Percentiles rank a stretch among this genome's conserved stretches.
phyloP scores from a whole-genome alignment of 2,888 invertebrate species.

The Phorcus lineatus region DNA sequence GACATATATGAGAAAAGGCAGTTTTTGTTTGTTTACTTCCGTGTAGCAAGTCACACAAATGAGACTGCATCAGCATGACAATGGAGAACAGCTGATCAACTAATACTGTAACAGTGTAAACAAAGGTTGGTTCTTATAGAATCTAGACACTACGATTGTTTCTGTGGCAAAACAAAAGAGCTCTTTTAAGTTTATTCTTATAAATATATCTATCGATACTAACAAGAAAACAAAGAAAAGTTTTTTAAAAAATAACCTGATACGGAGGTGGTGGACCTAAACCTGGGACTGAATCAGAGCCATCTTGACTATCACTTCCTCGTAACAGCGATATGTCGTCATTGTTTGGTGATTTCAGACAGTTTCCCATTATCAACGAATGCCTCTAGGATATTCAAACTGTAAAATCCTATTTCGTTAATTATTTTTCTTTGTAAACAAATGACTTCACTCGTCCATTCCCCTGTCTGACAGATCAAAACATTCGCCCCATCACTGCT shows the following conservation, averaged over 20 bases:
- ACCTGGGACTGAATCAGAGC: slow-evolving; percentile 58
- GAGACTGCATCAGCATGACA: too few species aligned
- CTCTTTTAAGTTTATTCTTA: background rate
- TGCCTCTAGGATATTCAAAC: slow-evolving; percentile 2
- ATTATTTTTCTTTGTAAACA: slow-evolving; percentile 21
- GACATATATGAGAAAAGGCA: too few species aligned
- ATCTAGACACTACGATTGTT: background rate
- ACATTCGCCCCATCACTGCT: slow-evolving; percentile 43
- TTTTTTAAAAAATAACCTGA: slow-evolving; percentile 58
- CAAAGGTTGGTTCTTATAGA: background rate
- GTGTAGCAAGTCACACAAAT: too few species aligned
- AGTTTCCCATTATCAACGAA: slow-evolving; percentile 74
- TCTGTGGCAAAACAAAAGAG: background rate
- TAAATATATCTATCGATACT: background rate
- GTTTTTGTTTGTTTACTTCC: too few species aligned
- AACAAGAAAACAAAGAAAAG: background rate
- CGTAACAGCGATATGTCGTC: slow-evolving; percentile 76
- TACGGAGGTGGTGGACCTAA: slow-evolving; percentile 76
- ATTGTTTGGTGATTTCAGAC: slow-evolving; percentile 75
- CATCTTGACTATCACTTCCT: slow-evolving; percentile 69
- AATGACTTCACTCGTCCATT: slow-evolving; percentile 28
- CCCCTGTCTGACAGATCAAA: slow-evolving; percentile 43
- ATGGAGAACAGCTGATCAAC: too few species aligned
- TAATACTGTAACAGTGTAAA: background rate
- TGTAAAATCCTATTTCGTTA: background rate